phyloP scores from a whole-genome alignment of 1,140 invertebrate species.

The Pristionchus pacificus region DNA sequence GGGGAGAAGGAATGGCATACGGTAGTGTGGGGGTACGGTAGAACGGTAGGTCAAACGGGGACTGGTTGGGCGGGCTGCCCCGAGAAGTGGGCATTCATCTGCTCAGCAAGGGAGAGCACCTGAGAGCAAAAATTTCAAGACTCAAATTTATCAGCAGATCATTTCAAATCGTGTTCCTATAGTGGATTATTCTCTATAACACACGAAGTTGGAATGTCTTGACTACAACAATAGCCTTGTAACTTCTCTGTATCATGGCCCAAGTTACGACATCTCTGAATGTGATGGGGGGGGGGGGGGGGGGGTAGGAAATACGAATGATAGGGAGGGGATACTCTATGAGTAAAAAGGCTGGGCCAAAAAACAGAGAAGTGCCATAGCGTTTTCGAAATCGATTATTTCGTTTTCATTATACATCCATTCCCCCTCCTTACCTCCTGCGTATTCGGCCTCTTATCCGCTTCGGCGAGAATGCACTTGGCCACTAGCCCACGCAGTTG shows the following conservation, averaged over 20 bases:
- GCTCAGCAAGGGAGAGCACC: constrained; percentile 41
- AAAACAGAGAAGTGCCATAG: no score
- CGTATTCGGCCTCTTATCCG: constrained; percentile 65
- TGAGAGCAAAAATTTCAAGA: constrained; percentile 1
- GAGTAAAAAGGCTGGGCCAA: no score
- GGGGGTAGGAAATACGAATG: no score
- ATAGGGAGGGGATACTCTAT: no score
- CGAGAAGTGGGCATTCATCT: constrained; percentile 26
- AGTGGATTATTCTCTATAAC: no score
- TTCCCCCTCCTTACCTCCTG: constrained; percentile 58
- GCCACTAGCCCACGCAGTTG: constrained; percentile 65
- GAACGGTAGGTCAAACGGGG: not conserved
- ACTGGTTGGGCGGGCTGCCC: not conserved
- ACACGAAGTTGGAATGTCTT: no score
- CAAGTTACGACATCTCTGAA: not conserved
- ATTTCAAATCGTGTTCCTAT: not conserved
- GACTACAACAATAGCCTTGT: no score
- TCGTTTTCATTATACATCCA: not conserved
- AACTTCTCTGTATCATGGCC: not conserved
- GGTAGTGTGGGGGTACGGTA: no score
- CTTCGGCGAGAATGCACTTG: constrained; percentile 65
- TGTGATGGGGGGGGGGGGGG: no score
- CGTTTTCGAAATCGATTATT: not conserved
- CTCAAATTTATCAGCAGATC: not conserved
- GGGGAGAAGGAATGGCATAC: no score